Evolutionary conservation across 1,140 invertebrate genomes (phyloP).

Genomic region (Andrena cerasifolii): DNA sequence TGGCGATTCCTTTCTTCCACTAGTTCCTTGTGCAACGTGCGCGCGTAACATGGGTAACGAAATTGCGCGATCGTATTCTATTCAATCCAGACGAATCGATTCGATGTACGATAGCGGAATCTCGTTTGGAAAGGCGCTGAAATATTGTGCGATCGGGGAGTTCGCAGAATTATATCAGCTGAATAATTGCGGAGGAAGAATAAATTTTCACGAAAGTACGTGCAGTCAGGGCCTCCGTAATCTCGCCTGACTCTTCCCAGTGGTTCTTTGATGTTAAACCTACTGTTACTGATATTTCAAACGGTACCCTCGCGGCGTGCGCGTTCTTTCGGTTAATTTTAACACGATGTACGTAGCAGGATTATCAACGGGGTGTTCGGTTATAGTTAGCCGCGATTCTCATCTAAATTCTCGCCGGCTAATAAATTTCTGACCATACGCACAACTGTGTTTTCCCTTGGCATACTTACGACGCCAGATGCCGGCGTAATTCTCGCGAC

Average conservation of each 20-base stretch:
- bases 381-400: neutral
- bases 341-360: neutral
- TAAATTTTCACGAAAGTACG: neutral
- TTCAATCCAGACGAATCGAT: neutral
- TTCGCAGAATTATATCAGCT: neutral
- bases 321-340: constrained; percentile 5
- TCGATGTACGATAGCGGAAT: neutral
- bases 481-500: constrained; percentile 5
- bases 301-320: neutral
- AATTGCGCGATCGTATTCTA: too few relatives aligned
- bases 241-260: neutral
- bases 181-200: neutral
- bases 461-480: constrained; percentile 8
- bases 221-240: neutral
- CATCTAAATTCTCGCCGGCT: neutral
- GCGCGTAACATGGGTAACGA: neutral
- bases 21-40: neutral
- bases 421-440: constrained; percentile 18
- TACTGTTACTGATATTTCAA: neutral
- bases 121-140: neutral
- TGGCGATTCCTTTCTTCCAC: neutral
- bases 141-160: neutral
- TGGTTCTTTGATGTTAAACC: neutral
- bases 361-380: neutral
- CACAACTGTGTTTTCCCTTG: constrained; percentile 11